Conservation (phyloP, 2,888 invertebrate genomes). For the Pachydiplax longipennis region DNA sequence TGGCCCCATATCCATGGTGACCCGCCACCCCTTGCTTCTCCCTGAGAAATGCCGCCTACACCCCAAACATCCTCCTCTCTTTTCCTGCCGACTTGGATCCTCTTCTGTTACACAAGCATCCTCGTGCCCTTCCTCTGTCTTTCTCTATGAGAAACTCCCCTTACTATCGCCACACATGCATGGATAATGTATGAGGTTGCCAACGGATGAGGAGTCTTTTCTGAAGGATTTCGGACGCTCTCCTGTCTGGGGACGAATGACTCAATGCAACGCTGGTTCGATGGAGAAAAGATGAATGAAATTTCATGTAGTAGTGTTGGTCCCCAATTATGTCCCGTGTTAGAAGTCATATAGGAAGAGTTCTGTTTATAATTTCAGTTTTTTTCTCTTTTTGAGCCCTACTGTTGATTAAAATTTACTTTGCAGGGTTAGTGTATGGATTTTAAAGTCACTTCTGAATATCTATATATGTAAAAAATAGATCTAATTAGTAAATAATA, state of each 20-base stretch:
- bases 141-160: conserved; percentile 14
- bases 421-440: too few species aligned
- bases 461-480: too few species aligned
- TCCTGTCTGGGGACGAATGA: not conserved
- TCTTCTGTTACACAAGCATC: conserved; percentile 32
- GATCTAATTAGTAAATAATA: too few species aligned
- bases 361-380: too few species aligned
- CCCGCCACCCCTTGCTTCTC: conserved; percentile 7
- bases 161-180: not conserved
- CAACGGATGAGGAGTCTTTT: not conserved
- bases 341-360: too few species aligned
- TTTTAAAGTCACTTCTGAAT: too few species aligned
- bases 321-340: too few species aligned
- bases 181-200: not conserved
- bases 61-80: not conserved
- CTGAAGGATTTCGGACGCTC: not conserved
- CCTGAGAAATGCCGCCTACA: conserved; percentile 20
- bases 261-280: too few species aligned
- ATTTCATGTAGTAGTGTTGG: too few species aligned
- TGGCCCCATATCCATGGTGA: conserved; percentile 28
- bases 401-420: too few species aligned
- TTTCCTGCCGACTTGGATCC: conserved; percentile 14
- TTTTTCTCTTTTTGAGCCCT: too few species aligned
- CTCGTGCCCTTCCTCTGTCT: not conserved
- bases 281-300: too few species aligned